Evolutionary conservation across 64 coral and sea anemone genomes (phyloP), one percentile per base, ranked within the genome.

Genomic region (Pachyseris speciosa): DNA sequence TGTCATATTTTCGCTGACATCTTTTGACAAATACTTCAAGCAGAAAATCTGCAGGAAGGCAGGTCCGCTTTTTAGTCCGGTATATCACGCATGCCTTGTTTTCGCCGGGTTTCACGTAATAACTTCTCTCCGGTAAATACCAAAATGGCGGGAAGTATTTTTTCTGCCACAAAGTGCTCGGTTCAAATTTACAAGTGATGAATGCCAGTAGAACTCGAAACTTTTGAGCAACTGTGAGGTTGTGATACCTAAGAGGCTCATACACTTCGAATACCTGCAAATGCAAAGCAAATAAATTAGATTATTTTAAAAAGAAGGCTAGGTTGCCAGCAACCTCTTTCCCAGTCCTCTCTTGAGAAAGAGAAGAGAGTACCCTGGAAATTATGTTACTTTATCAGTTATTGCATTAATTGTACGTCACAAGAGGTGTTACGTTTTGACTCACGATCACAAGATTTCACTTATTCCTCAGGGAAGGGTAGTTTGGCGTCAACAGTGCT

Each of bases 121-220:
- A 79, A 15, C 19, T 36, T 30, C 2, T 36, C 31, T 79, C 28
- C 34, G 34, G 19, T 0, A 79, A 24, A 30, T 37, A 57, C 75
- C 75, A 79, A 57, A 79, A 79, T 57, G 75, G 75, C 10, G 75
- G 75, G 58, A 57, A 79, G 37, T 79, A 79, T 19, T 36, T 47
- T 37, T 53, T 57, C 16, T 57, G 5, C 75, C 75, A 79, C 37
- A 79, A 57, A 15, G 5, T 28, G 9, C 47, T 57, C 58, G 50
- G 29, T 12, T 29, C 37, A 20, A 79, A 79, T 5, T 58, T 53
- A 8, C 47, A 79, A 49, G 48, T 20, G 28, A 79, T 48, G 19
- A 79, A 79, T 31, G 48, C 48, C 2, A 2, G 19, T 37, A 79
- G 32, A 24, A 79, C 75, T 58, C 58, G 11, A 20, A 79, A 8